These are phyloP conservation scores for Aromia moschata DNA, from an alignment of 2,888 invertebrate genomes.

Conservation along the genomic window DNA sequence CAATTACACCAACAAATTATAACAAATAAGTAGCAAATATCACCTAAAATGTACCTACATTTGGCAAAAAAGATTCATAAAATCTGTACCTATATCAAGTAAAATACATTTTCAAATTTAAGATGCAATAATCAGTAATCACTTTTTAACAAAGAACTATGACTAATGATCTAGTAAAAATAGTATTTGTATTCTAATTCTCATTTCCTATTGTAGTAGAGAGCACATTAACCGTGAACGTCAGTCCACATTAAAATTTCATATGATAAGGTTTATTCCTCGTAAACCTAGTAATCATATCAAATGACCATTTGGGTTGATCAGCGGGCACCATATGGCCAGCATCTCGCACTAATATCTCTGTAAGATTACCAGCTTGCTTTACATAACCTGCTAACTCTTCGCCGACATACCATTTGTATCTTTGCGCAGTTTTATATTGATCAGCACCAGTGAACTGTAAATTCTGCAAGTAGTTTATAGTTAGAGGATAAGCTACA, in stretches of 20 bases:
- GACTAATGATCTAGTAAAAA: too few species aligned
- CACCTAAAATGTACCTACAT: too few species aligned
- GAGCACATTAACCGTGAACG: too few species aligned
- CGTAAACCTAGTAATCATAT: constrained; percentile 76
- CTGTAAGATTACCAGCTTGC: constrained; percentile 75
- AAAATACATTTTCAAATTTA: too few species aligned
- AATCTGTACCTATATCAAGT: too few species aligned
- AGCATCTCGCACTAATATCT: constrained; percentile 79
- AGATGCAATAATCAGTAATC: too few species aligned
- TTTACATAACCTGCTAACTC: constrained; percentile 82
- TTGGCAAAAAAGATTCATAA: too few species aligned
- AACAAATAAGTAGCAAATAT: too few species aligned
- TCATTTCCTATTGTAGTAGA: too few species aligned
- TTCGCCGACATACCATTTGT: constrained; percentile 74
- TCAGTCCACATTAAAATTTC: neutral
- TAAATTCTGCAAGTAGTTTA: constrained; percentile 78
- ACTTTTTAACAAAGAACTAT: too few species aligned
- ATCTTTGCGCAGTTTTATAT: constrained; percentile 73
- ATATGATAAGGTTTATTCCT: constrained; percentile 45
- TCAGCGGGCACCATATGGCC: constrained; percentile 86
- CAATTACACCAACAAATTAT: too few species aligned
- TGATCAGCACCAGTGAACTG: constrained; percentile 73
- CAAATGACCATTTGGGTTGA: constrained; percentile 79
- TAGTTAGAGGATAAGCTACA: constrained; percentile 86
- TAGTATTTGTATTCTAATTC: too few species aligned